Conservation (phyloP, 2,797 vertebrate genomes). For the Poliocrania exsul region DNA sequence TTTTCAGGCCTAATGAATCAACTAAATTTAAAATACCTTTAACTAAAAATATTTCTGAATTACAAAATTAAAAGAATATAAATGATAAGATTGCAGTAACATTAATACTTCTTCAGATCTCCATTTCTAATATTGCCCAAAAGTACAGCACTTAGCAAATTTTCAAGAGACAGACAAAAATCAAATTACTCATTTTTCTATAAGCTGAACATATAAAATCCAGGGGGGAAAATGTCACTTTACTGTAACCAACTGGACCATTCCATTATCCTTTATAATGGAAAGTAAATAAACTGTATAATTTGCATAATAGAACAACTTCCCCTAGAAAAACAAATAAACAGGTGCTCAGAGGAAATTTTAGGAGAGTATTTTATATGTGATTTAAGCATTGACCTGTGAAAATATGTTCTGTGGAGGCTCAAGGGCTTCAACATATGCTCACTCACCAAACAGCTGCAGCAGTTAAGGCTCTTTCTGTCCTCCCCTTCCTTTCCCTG, state of each 20-base stretch:
- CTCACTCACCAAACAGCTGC: constrained; percentile 13
- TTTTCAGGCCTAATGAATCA: not conserved
- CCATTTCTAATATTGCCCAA: not conserved
- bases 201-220: not conserved
- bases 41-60: constrained; percentile 16
- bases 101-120: not conserved
- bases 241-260: not conserved
- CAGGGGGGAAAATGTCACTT: not conserved
- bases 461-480: not conserved
- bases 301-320: not conserved
- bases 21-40: not conserved
- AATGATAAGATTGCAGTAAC: not conserved
- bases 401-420: not conserved
- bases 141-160: not conserved
- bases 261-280: not conserved
- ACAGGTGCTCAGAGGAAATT: not conserved
- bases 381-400: not conserved
- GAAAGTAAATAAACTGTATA: not conserved
- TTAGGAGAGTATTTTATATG: not conserved
- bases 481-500: not conserved
- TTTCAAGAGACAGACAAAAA: not conserved
- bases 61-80: not conserved
- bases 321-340: not conserved
- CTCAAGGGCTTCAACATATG: not conserved
- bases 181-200: not conserved